A percentile compares a stretch with the other conserved stretches of the same genome.
phyloP scores from a whole-genome alignment of 2,888 invertebrate genomes.

The Lasiommata megera region DNA sequence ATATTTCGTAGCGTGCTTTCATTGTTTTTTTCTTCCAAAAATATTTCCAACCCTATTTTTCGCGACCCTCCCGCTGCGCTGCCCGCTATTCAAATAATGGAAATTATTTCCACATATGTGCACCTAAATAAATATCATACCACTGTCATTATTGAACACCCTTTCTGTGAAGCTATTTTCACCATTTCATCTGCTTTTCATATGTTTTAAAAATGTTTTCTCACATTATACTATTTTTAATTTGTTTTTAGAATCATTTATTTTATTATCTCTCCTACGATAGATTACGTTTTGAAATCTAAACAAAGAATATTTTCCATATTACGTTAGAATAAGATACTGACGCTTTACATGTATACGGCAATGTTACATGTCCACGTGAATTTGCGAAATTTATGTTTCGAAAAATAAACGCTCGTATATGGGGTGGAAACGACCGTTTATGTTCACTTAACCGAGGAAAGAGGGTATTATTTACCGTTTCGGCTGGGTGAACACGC shows the following conservation, averaged over 20 bases:
- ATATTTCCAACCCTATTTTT: constrained; percentile 26
- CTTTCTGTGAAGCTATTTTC: constrained; percentile 67
- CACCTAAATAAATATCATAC: constrained; percentile 79
- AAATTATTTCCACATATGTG: constrained; percentile 81
- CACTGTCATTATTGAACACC: constrained; percentile 71
- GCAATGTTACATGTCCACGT: constrained; percentile 54
- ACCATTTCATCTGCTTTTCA: constrained; percentile 61
- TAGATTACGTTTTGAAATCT: neutral
- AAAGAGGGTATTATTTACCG: constrained; percentile 81
- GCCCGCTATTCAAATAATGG: constrained; percentile 77
- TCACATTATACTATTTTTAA: too few species aligned
- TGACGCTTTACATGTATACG: constrained; percentile 30
- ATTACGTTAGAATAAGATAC: constrained; percentile 11
- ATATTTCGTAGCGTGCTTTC: too few species aligned
- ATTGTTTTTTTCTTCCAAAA: too few species aligned
- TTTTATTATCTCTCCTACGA: neutral
- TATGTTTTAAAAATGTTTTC: too few species aligned
- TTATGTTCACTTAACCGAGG: constrained; percentile 82
- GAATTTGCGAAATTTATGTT: constrained; percentile 78
- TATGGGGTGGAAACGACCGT: constrained; percentile 81
- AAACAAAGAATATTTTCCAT: neutral
- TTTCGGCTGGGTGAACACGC: constrained; percentile 79
- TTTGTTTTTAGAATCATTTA: neutral
- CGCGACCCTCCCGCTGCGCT: constrained; percentile 66
- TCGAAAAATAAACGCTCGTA: constrained; percentile 79